Percentiles rank a stretch among this genome's conserved stretches.
Evolutionary conservation across 1,140 invertebrate genomes (phyloP).

Genomic region (Caenorhabditis inopinata): DNA sequence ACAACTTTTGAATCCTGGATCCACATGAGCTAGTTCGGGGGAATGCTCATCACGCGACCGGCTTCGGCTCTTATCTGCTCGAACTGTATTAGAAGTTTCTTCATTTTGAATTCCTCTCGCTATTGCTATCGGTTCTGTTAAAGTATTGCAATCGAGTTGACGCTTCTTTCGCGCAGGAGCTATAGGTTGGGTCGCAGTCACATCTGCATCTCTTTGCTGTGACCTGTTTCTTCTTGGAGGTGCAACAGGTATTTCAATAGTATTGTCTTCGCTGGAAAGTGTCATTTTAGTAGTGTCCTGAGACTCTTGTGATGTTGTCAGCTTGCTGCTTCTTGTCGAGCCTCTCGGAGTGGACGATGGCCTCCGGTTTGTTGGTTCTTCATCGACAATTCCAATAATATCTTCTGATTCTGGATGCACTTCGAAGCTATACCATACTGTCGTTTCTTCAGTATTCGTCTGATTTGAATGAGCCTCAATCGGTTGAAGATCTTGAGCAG

Average conservation of each 20-base stretch:
- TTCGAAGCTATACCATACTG: neutral
- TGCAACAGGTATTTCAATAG: neutral
- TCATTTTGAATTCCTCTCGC: neutral
- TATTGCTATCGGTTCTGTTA: neutral
- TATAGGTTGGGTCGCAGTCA: neutral
- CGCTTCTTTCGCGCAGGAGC: neutral
- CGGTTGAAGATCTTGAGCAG: constrained; percentile 27
- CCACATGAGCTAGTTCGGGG: neutral
- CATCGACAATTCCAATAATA: constrained; percentile 10
- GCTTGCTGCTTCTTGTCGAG: neutral
- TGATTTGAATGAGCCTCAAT: neutral
- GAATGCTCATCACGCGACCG: neutral
- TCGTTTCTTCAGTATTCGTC: neutral
- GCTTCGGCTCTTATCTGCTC: neutral
- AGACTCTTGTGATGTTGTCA: constrained; percentile 2
- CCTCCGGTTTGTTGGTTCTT: neutral
- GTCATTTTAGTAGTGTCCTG: neutral
- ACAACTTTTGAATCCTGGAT: constrained; percentile 26
- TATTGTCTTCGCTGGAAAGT: neutral
- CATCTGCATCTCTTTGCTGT: neutral
- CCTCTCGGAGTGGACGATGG: neutral
- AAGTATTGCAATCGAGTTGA: neutral
- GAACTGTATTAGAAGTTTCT: neutral
- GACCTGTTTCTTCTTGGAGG: neutral
- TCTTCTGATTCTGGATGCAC: constrained; percentile 20